Evolutionary conservation across 2,888 invertebrate genomes (phyloP).

Genomic region (Volucella inanis): DNA sequence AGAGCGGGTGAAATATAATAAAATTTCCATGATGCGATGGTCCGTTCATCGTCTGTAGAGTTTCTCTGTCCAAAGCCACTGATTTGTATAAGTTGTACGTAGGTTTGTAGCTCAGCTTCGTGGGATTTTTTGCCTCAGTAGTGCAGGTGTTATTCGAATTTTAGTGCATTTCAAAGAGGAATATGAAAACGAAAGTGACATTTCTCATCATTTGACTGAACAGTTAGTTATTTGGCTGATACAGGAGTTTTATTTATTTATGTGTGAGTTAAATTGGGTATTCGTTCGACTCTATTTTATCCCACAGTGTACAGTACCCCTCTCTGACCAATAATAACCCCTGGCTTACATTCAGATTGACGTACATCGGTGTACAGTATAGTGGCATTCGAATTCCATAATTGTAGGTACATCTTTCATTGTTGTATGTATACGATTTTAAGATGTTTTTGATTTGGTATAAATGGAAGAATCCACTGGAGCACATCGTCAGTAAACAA

Average conservation of each 20-base stretch:
- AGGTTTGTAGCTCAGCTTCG: conserved; percentile 33
- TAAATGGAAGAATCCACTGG: conserved; percentile 83
- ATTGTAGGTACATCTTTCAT: conserved; percentile 67
- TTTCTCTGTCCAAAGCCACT: conserved; percentile 60
- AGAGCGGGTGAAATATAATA: conserved; percentile 68
- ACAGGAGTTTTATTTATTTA: conserved; percentile 57
- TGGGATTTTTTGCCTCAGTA: conserved; percentile 66
- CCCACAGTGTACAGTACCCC: conserved; percentile 53
- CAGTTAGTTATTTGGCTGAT: conserved; percentile 44
- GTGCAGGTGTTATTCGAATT: conserved; percentile 70
- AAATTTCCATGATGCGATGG: conserved; percentile 64
- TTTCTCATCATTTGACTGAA: conserved; percentile 64
- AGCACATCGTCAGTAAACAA: conserved; percentile 83
- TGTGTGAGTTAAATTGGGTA: conserved; percentile 39
- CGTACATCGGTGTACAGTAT: conserved; percentile 47
- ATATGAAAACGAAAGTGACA: conserved; percentile 71
- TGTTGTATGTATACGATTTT: conserved; percentile 66
- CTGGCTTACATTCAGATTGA: conserved; percentile 51
- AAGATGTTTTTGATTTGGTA: conserved; percentile 79
- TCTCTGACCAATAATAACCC: conserved; percentile 66
- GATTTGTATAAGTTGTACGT: conserved; percentile 7
- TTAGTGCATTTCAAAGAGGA: conserved; percentile 68
- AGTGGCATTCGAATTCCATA: conserved; percentile 61
- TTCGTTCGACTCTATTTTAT: conserved; percentile 44
- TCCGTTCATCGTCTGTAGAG: conserved; percentile 56